Evolutionary conservation across 2,113 vertebrate genomes (phyloP).

Genomic region (Prinia subflava): DNA sequence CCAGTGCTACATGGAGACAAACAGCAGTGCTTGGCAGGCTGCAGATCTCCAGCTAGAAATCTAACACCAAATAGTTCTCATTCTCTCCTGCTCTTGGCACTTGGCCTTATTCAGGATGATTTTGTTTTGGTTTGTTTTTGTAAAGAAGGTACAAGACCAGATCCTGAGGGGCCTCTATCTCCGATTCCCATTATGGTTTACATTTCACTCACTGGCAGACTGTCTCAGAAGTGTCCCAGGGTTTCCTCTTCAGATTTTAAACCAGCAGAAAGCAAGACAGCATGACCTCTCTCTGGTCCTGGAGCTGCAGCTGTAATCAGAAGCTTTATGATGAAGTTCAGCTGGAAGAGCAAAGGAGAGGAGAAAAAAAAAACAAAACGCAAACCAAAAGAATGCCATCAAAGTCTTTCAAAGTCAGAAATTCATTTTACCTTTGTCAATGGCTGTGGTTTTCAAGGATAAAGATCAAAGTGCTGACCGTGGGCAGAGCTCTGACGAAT

Average conservation of each 20-base stretch:
- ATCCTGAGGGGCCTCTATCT: background rate
- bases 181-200: background rate
- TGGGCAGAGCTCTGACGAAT: constrained; percentile 75
- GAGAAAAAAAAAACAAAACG: background rate
- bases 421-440: constrained; percentile 73
- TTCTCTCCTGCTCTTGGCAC: background rate
- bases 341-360: constrained; percentile 37
- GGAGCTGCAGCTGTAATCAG: constrained; percentile 61
- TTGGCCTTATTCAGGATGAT: background rate
- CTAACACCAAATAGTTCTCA: constrained; percentile 12
- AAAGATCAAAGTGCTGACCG: constrained; percentile 77
- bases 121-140: background rate
- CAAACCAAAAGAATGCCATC: constrained; percentile 63
- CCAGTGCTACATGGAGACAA: background rate
- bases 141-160: background rate
- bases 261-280: background rate
- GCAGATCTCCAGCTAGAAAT: background rate
- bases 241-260: background rate
- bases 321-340: constrained; percentile 44
- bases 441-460: constrained; percentile 77
- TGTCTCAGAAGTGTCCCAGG: background rate
- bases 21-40: background rate
- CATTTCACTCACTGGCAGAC: background rate
- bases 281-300: constrained; percentile 11
- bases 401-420: constrained; percentile 70